These are phyloP conservation scores for Sciaenops ocellatus DNA, from an alignment of 2,797 vertebrate genomes.

Conservation along the genomic window DNA sequence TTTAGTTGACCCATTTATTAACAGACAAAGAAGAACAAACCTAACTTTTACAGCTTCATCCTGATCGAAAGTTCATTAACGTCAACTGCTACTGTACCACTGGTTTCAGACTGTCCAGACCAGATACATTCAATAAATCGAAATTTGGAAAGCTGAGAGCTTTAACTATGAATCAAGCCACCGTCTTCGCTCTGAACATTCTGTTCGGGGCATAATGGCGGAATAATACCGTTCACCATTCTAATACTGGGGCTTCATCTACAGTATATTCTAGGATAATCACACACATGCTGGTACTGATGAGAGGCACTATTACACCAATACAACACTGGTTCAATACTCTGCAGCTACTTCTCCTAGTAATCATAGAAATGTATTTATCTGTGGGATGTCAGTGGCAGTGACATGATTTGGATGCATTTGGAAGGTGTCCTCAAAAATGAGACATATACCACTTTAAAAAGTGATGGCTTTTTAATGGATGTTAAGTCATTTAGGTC, in stretches of 20 bases:
- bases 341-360: slow-evolving; percentile 46
- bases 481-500: slow-evolving; percentile 30
- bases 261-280: slow-evolving; percentile 34
- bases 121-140: slow-evolving; percentile 28
- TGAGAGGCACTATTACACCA: slow-evolving; percentile 68
- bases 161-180: slow-evolving; percentile 23
- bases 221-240: slow-evolving; percentile 8
- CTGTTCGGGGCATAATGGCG: slow-evolving; percentile 7
- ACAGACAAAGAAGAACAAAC: neutral
- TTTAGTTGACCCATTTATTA: slow-evolving; percentile 23
- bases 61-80: slow-evolving; percentile 4
- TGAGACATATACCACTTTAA: slow-evolving; percentile 15
- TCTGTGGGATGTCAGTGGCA: slow-evolving; percentile 36
- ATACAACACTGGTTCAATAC: slow-evolving; percentile 53
- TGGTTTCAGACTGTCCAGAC: slow-evolving; percentile 14
- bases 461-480: slow-evolving; percentile 34
- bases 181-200: slow-evolving; percentile 19
- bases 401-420: slow-evolving; percentile 29
- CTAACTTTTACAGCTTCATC: slow-evolving; percentile 28
- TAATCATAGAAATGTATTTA: slow-evolving; percentile 32
- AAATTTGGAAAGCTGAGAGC: slow-evolving; percentile 16
- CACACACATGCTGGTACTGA: slow-evolving; percentile 67
- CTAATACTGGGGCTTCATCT: slow-evolving; percentile 37
- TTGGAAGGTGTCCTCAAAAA: slow-evolving; percentile 22
- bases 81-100: neutral